These are phyloP conservation scores for Himalopsyche japonica DNA, from an alignment of 2,888 invertebrate species.

Conservation along the genomic window DNA sequence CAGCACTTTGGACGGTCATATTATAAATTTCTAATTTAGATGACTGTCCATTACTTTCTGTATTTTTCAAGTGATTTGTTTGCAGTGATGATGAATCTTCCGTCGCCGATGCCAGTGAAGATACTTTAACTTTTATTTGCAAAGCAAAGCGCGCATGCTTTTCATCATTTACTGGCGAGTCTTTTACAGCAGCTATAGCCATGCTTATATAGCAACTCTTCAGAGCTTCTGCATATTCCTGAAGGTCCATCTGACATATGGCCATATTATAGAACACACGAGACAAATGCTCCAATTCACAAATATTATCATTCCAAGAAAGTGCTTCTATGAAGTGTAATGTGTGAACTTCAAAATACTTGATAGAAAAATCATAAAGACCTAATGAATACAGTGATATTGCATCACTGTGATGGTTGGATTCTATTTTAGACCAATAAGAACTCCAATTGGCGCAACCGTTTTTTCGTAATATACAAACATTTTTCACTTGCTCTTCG, in stretches of 20 bases:
- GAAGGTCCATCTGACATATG: slow-evolving; percentile 33
- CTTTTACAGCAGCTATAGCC: slow-evolving; percentile 8
- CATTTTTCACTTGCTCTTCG: slow-evolving; percentile 13
- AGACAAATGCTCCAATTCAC: slow-evolving; percentile 22
- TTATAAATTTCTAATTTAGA: slow-evolving; percentile 2
- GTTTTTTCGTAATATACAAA: slow-evolving; percentile 12
- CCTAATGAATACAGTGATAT: slow-evolving; percentile 24
- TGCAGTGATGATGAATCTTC: not conserved
- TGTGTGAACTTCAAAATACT: slow-evolving; percentile 20
- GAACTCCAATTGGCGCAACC: slow-evolving; percentile 31
- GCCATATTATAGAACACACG: slow-evolving; percentile 35
- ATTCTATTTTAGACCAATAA: slow-evolving; percentile 28
- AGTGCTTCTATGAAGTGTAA: slow-evolving; percentile 6
- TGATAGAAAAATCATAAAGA: not conserved
- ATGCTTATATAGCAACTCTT: slow-evolving; percentile 34
- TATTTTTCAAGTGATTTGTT: slow-evolving; percentile 4
- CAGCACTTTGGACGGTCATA: slow-evolving; percentile 27
- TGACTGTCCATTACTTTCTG: not conserved
- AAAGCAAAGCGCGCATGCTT: slow-evolving; percentile 11
- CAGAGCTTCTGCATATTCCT: slow-evolving; percentile 12
- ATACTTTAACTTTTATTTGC: slow-evolving; percentile 31
- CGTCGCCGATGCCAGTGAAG: slow-evolving; percentile 5
- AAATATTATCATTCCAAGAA: slow-evolving; percentile 3
- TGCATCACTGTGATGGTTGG: slow-evolving; percentile 26
- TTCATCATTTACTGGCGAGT: not conserved